phyloP scores from a whole-genome alignment of 2,113 vertebrate species.

The Pholis gunnellus region DNA sequence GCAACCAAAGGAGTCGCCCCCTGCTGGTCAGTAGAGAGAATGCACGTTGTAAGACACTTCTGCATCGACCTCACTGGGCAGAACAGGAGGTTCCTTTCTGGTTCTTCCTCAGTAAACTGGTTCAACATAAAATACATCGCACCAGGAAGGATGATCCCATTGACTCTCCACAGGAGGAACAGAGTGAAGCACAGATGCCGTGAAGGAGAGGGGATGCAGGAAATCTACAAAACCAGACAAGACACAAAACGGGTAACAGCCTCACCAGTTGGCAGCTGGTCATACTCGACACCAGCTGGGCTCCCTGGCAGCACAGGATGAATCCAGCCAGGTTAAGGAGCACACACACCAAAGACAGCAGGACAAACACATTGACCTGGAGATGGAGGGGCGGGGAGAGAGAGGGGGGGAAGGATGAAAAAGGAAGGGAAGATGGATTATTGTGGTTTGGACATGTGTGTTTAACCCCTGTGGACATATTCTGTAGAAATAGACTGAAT shows the following conservation, averaged over 20 bases:
- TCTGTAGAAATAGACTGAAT: neutral
- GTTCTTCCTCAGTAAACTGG: neutral
- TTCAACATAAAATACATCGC: neutral
- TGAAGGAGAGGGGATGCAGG: neutral
- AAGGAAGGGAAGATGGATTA: slow-evolving; percentile 21
- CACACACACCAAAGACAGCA: slow-evolving; percentile 88
- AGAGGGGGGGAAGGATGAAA: neutral
- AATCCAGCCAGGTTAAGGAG: slow-evolving; percentile 89
- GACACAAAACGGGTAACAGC: neutral
- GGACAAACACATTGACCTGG: slow-evolving; percentile 89
- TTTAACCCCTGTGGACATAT: neutral
- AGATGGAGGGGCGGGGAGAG: slow-evolving; percentile 39
- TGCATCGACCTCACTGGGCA: too few relatives aligned
- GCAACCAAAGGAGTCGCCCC: too few relatives aligned
- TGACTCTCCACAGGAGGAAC: neutral
- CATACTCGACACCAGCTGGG: slow-evolving; percentile 88
- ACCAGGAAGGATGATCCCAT: neutral
- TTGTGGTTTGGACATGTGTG: neutral
- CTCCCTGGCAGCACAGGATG: slow-evolving; percentile 88
- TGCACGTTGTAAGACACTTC: too few relatives aligned
- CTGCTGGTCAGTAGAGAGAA: too few relatives aligned
- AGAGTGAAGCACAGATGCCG: neutral
- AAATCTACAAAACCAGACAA: neutral
- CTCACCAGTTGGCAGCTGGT: slow-evolving; percentile 87
- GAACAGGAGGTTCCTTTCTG: too few relatives aligned